Percentiles rank a stretch among this genome's conserved stretches.
These are phyloP conservation scores for Pollachius pollachius DNA, from an alignment of 2,113 vertebrate species.

Conservation along the genomic window DNA sequence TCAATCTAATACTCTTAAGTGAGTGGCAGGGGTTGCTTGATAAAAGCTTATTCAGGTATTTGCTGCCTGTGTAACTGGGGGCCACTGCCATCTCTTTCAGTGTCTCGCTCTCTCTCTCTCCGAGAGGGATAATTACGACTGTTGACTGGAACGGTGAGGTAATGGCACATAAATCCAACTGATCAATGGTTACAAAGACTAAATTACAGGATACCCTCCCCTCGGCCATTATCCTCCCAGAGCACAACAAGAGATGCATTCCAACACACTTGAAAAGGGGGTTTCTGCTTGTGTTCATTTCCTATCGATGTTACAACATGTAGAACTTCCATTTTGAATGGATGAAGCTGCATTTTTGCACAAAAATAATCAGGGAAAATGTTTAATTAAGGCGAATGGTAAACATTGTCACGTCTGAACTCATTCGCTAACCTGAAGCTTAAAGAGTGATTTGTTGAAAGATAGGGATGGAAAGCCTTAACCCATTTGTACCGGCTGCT, in stretches of 20 bases:
- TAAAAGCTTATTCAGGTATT: slow-evolving; percentile 72
- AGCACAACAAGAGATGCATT: slow-evolving; percentile 53
- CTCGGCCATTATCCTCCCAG: slow-evolving; percentile 60
- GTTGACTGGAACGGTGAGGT: slow-evolving; percentile 77
- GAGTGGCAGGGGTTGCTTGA: slow-evolving; percentile 43
- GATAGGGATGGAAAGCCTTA: neutral
- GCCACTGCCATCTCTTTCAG: neutral
- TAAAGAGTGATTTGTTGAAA: slow-evolving; percentile 10
- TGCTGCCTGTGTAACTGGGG: slow-evolving; percentile 29
- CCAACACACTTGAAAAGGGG: slow-evolving; percentile 42
- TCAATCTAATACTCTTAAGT: slow-evolving; percentile 52
- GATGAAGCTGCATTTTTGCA: neutral
- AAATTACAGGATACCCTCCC: slow-evolving; percentile 71
- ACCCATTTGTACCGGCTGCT: too few species aligned
- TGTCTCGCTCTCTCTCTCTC: too few species aligned
- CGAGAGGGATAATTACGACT: slow-evolving; percentile 65
- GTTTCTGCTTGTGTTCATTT: slow-evolving; percentile 39
- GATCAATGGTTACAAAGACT: slow-evolving; percentile 70
- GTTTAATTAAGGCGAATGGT: neutral
- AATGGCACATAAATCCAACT: slow-evolving; percentile 75
- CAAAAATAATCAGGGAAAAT: neutral
- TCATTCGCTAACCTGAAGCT: neutral
- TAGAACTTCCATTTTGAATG: neutral
- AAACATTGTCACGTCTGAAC: too few species aligned
- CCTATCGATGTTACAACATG: slow-evolving; percentile 15